These are phyloP conservation scores for Prorops nasuta DNA, from an alignment of 1,140 invertebrate species.

Conservation along the genomic window DNA sequence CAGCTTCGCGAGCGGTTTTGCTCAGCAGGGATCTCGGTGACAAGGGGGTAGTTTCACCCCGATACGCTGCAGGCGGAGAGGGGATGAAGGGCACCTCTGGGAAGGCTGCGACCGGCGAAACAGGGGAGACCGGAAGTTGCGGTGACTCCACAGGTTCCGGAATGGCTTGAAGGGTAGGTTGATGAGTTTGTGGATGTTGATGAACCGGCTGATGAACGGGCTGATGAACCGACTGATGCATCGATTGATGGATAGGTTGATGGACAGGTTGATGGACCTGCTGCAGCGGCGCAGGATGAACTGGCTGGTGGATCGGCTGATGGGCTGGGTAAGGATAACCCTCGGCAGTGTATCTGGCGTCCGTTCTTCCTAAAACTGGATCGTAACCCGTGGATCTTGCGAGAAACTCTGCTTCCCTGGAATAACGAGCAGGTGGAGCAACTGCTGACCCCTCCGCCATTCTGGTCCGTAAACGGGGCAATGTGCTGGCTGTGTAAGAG, in stretches of 20 bases:
- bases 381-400: conserved; percentile 55
- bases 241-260: background rate
- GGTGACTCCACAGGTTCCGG: conserved; percentile 41
- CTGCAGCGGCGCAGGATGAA: conserved; percentile 49
- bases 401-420: conserved; percentile 68
- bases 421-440: conserved; percentile 62
- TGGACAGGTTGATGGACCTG: conserved; percentile 21
- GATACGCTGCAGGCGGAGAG: conserved; percentile 63
- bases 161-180: conserved; percentile 15
- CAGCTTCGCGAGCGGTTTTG: conserved; percentile 40
- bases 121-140: conserved; percentile 39
- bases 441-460: conserved; percentile 56
- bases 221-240: background rate
- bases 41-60: conserved; percentile 39
- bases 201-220: background rate
- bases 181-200: background rate
- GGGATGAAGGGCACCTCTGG: conserved; percentile 64
- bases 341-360: conserved; percentile 74
- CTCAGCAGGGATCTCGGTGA: conserved; percentile 43
- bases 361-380: conserved; percentile 40
- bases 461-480: conserved; percentile 51
- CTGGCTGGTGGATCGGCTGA: conserved; percentile 36
- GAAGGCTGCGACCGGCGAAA: conserved; percentile 44
- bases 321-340: conserved; percentile 66
- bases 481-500: conserved; percentile 56